Percentiles rank a stretch among this genome's conserved stretches.
These are phyloP conservation scores for Leucophora obtusa DNA, from an alignment of 2,888 invertebrate species.

Conservation along the genomic window DNA sequence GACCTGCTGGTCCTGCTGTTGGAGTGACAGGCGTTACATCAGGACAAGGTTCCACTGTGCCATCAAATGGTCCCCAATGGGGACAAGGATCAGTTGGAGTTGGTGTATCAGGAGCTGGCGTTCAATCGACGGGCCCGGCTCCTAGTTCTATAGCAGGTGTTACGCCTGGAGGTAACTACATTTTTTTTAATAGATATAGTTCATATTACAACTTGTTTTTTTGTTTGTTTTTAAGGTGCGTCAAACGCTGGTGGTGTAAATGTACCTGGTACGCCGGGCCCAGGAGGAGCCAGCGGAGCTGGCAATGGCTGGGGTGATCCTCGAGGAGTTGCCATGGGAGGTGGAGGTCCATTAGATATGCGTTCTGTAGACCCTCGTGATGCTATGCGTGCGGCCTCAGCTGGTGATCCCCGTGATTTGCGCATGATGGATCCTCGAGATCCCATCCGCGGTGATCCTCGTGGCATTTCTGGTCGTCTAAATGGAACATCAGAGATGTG, in stretches of 20 bases:
- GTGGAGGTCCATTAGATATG: constrained; percentile 79
- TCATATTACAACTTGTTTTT: constrained; percentile 5
- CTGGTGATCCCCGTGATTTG: constrained; percentile 77
- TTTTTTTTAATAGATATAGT: neutral
- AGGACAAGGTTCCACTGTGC: constrained; percentile 78
- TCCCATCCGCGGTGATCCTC: constrained; percentile 83
- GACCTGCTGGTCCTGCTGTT: constrained; percentile 80
- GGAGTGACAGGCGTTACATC: constrained; percentile 66
- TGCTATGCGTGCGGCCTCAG: constrained; percentile 73
- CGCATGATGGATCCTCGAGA: constrained; percentile 80
- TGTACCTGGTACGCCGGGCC: constrained; percentile 61
- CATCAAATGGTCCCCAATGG: constrained; percentile 73
- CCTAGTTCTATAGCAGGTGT: constrained; percentile 63
- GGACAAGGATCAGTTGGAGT: constrained; percentile 72
- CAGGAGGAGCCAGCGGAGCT: constrained; percentile 71
- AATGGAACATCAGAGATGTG: constrained; percentile 91
- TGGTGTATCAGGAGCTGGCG: constrained; percentile 69
- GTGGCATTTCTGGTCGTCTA: constrained; percentile 89
- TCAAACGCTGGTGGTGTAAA: constrained; percentile 66
- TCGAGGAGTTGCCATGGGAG: constrained; percentile 77
- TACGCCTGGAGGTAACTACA: constrained; percentile 66
- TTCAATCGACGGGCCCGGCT: constrained; percentile 67
- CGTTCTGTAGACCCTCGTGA: constrained; percentile 80
- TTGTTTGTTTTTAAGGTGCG: constrained; percentile 56
- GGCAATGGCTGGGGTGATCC: constrained; percentile 82